These are phyloP conservation scores for Callospermophilus lateralis DNA, from an alignment of 2,113 vertebrate species.

Conservation along the genomic window DNA sequence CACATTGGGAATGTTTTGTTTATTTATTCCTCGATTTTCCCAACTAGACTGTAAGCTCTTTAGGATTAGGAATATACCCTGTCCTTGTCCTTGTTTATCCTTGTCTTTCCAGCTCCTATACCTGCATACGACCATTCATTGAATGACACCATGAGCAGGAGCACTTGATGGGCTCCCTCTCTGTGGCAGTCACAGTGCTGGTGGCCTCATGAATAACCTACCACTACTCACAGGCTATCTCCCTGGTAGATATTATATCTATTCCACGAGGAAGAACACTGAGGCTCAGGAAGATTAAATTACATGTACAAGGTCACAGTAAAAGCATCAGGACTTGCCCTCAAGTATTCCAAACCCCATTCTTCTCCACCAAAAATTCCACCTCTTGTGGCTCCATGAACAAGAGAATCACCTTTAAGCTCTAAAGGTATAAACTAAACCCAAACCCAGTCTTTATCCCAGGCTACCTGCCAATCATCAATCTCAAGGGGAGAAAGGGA, in stretches of 20 bases:
- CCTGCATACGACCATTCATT: not conserved
- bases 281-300: not conserved
- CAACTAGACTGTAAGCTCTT: not conserved
- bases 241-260: not conserved
- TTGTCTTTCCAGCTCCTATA: not conserved
- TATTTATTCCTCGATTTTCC: not conserved
- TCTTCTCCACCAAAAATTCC: not conserved
- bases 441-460: not conserved
- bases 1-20: not conserved
- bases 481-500: not conserved
- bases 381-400: not conserved
- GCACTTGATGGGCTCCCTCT: not conserved
- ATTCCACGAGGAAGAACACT: not conserved
- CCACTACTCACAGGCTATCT: not conserved
- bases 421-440: constrained; percentile 20
- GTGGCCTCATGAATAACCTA: no score
- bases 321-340: not conserved
- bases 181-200: not conserved
- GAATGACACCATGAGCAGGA: not conserved
- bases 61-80: not conserved
- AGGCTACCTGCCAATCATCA: not conserved
- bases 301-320: not conserved
- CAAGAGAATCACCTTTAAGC: not conserved
- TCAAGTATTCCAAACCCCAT: not conserved
- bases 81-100: not conserved